Evolutionary conservation across 2,797 vertebrate genomes (phyloP), one percentile per base, ranked within the genome.

Genomic region (Enteromius thamalakanensis): DNA sequence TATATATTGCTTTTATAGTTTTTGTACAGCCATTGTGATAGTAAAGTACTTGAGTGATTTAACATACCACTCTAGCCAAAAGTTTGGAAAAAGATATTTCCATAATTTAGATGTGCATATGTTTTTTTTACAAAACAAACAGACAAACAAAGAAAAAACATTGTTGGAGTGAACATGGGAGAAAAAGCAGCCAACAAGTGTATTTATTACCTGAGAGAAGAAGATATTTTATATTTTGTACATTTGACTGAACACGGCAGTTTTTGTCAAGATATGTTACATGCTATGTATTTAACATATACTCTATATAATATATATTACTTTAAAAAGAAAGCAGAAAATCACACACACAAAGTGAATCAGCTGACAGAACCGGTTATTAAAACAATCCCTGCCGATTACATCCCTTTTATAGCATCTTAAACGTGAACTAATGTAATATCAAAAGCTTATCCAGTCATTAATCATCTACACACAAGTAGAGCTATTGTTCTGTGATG

Each of bases 401-500:
- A 55, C 32, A 55, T 55, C 23, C 7, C 4, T 6, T 32, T 14
- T n/a, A 80, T 55, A 17, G 2, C 53, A 53, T 45, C 17, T 58
- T 79, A 69, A 69, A 69, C 49, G 58, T 17, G 6, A 65, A 15
- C 51, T 53, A 80, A 23, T 42, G 60, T 19, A 76, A 65, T 42
- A 76, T 42, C 23, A 68, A 76, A 76, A 62, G 80, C 9, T 47
- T 2, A 65, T 74, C 14, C 29, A 47, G 45, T 65, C 34, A 58
- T 58, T 67, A 42, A 19, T 76, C 71, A 23, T 82, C 71, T 68
- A 75, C 72, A 82, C 32, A 10, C 72, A 76, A 32, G 14, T 69
- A 49, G 70, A 55, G 42, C 81, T 71, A 72, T 80, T 76, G 78
- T 67, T 70, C 64, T 76, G 26, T 70, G 47, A 51, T 60, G 40